Evolutionary conservation across 2,113 vertebrate genomes (phyloP), one percentile per base, ranked within the genome.

Genomic region (Oceanites oceanicus): DNA sequence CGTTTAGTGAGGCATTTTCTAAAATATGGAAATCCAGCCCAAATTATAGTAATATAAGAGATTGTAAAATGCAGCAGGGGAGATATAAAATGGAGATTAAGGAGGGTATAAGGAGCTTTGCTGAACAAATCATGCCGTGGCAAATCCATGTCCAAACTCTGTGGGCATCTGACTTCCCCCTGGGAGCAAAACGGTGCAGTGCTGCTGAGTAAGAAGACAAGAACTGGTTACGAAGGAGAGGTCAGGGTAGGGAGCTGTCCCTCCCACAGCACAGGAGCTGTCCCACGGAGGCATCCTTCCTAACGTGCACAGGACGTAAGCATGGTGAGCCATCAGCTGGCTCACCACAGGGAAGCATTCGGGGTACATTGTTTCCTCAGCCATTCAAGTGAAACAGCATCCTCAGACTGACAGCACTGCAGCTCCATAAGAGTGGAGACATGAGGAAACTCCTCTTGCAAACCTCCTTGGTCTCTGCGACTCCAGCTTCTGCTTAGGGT

Each of bases 31-130:
- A 96, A 95, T 76, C 42, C 42, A 63, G 94, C 88, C 95, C 94
- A 96, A 94, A 98, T 96, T 92, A 71, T 65, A 88, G 61, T 62
- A 87, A 83, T 96, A 90, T 67, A 97, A 95, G 92, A 92, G 91
- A 93, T 88, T 97, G 94, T 96, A 93, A 97, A 96, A 75, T 86
- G 55, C 66, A 88, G 95, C 96, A 92, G 95, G 70, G 90, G 68
- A 97, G 92, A 95, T 94, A 85, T 88, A 95, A 95, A 97, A 97
- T 84, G 38, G 62, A 87, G 91, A 97, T 96, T 97, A 96, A 96
- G 91, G 82, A 89, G 91, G 90, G 86, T 96, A 95, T 97, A 94
- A 95, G 92, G 92, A 94, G 86, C 65, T 94, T 94, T 95, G 38
- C 76, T 93, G 90, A 96, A 88, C 75, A 94, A 95, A 94, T 81